Percentiles rank a stretch among this genome's conserved stretches.
These are phyloP conservation scores for Drosophila multiciliata DNA, from an alignment of 2,888 invertebrate species.

Conservation along the genomic window DNA sequence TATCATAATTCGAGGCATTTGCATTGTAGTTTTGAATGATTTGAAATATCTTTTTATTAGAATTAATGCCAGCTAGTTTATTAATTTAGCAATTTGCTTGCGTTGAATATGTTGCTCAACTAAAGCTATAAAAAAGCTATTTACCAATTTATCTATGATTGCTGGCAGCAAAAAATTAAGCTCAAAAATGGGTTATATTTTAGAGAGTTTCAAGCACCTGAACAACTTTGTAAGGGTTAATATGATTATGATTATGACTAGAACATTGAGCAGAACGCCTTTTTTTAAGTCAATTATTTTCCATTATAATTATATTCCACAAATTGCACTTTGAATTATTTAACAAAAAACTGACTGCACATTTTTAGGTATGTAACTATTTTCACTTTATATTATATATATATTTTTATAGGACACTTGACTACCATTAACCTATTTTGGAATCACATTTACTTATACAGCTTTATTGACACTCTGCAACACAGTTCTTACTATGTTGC, in stretches of 20 bases:
- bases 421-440: no score
- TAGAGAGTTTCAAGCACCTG: conserved; percentile 8
- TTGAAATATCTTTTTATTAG: background rate
- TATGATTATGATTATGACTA: no score
- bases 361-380: no score
- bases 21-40: background rate
- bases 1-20: background rate
- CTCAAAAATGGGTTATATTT: conserved; percentile 5
- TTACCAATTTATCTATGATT: conserved; percentile 3
- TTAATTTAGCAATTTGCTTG: conserved; percentile 12
- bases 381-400: no score
- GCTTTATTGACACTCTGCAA: no score
- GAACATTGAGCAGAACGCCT: background rate
- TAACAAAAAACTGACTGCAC: background rate
- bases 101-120: background rate
- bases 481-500: no score
- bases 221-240: background rate
- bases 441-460: no score
- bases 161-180: background rate
- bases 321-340: background rate
- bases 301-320: background rate
- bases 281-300: background rate
- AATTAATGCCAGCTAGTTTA: conserved; percentile 2
- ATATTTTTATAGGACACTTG: no score
- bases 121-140: conserved; percentile 3